These are phyloP conservation scores for Oreochromis mossambicus DNA, from an alignment of 2,797 vertebrate genomes.

Conservation along the genomic window DNA sequence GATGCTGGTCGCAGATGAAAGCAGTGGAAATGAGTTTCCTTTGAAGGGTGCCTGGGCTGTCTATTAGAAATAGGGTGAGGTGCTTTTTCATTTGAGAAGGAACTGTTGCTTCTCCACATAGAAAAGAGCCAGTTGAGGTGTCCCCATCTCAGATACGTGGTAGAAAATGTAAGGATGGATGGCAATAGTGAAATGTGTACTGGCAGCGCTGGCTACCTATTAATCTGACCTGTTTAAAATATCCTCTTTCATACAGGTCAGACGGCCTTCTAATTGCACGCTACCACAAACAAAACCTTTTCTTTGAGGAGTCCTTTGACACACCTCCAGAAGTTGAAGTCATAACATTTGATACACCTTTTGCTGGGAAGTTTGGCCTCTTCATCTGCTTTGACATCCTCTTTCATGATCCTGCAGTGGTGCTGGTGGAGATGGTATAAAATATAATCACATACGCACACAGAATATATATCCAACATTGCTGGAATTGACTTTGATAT, in stretches of 20 bases:
- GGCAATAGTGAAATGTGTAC: neutral
- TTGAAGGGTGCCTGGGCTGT: too few relatives aligned
- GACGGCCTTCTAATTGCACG: conserved; percentile 80
- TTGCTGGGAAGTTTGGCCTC: conserved; percentile 88
- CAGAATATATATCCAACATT: neutral
- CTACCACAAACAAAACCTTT: conserved; percentile 91
- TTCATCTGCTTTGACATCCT: conserved; percentile 94
- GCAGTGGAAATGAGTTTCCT: too few relatives aligned
- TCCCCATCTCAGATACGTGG: too few relatives aligned
- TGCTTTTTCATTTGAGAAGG: too few relatives aligned
- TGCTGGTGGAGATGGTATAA: conserved; percentile 72
- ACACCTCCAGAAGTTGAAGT: conserved; percentile 70
- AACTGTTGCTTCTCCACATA: too few relatives aligned
- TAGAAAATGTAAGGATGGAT: too few relatives aligned
- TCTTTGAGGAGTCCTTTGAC: conserved; percentile 86
- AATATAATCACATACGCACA: neutral
- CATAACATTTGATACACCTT: conserved; percentile 84
- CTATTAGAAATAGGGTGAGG: too few relatives aligned
- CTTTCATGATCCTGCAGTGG: conserved; percentile 81
- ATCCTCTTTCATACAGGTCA: conserved; percentile 24
- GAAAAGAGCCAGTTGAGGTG: too few relatives aligned
- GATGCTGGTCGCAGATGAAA: too few relatives aligned
- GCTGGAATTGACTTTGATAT: neutral
- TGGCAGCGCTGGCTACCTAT: too few relatives aligned
- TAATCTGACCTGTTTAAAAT: neutral